Evolutionary conservation across 2,113 vertebrate genomes (phyloP).

Genomic region (Vireo altiloquus): DNA sequence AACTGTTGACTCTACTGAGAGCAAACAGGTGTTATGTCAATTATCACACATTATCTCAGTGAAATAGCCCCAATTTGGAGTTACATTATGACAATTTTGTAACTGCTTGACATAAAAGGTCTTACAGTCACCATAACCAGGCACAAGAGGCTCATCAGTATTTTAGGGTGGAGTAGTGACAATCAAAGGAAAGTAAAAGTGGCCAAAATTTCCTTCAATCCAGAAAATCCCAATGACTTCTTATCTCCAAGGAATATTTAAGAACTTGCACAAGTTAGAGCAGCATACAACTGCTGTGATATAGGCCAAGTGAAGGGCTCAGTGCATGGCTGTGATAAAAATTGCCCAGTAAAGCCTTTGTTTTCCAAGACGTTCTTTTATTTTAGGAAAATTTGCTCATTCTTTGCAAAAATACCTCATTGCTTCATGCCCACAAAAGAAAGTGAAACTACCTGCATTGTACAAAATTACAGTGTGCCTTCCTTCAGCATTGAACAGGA

Average conservation of each 20-base stretch:
- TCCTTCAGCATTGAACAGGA: background rate
- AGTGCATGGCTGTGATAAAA: background rate
- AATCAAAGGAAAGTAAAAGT: constrained; percentile 10
- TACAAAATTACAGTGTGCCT: background rate
- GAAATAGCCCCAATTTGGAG: background rate
- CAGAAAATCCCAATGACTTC: constrained; percentile 29
- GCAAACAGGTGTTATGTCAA: constrained; percentile 49
- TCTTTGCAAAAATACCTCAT: background rate
- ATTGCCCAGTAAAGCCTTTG: background rate
- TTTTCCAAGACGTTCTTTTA: background rate
- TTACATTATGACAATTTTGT: background rate
- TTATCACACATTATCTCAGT: constrained; percentile 15
- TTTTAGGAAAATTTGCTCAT: background rate
- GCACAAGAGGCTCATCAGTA: constrained; percentile 35
- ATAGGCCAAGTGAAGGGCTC: background rate
- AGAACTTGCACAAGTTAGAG: background rate
- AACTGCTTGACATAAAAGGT: background rate
- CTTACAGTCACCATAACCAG: background rate
- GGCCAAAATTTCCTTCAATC: constrained; percentile 24
- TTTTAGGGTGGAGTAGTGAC: background rate
- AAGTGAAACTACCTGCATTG: background rate
- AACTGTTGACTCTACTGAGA: constrained; percentile 17
- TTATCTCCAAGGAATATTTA: constrained; percentile 38
- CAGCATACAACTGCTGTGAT: background rate
- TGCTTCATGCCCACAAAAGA: background rate